These are phyloP conservation scores for Drosophila limbata DNA, from an alignment of 2,888 invertebrate genomes.

Conservation along the genomic window DNA sequence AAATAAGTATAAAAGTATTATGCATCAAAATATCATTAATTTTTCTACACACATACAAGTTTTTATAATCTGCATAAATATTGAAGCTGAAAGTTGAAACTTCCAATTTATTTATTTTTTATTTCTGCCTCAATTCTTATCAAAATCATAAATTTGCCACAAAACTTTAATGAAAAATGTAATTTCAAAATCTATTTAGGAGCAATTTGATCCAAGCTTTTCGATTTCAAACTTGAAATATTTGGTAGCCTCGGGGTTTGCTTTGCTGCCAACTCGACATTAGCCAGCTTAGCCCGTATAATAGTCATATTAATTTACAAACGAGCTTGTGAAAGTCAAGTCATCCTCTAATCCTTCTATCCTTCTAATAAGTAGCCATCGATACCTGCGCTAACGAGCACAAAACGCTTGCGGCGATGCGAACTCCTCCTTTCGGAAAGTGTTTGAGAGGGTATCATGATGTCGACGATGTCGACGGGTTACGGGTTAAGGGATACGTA, in stretches of 20 bases:
- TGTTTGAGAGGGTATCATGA: background rate
- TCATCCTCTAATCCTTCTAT: conserved; percentile 6
- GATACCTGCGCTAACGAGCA: conserved; percentile 55
- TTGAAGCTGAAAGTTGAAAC: no score
- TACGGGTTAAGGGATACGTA: conserved; percentile 84
- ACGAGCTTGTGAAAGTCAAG: conserved; percentile 42
- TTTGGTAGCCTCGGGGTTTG: conserved; percentile 18
- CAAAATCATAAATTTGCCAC: background rate
- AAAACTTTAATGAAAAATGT: background rate
- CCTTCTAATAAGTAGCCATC: conserved; percentile 35
- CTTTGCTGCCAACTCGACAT: background rate
- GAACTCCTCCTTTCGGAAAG: background rate
- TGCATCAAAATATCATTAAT: no score
- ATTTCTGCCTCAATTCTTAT: no score
- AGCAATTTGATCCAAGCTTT: conserved; percentile 10
- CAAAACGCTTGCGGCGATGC: conserved; percentile 54
- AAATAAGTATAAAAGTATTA: no score
- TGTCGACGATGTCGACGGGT: background rate
- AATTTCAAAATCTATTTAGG: background rate
- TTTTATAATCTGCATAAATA: no score
- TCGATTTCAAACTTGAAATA: background rate
- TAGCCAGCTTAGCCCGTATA: conserved; percentile 36
- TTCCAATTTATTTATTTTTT: no score
- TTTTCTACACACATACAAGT: no score
- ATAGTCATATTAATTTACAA: conserved; percentile 68